Evolutionary conservation across 23 tunicate genomes (phyloP).

Genomic region (Ascidia mentula): DNA sequence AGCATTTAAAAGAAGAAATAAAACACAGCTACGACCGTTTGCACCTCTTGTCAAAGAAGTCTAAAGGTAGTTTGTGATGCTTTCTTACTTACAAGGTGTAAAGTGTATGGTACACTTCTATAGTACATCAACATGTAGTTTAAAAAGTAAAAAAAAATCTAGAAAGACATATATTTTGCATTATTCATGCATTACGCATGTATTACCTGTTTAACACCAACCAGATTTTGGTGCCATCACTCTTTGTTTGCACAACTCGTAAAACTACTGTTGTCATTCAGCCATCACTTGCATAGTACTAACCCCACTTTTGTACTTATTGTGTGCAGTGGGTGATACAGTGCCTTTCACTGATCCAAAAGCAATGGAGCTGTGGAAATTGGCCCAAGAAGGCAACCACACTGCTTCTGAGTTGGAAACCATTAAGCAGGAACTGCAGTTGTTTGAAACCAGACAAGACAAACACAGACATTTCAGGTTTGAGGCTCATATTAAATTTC

Average conservation of each 20-base stretch:
- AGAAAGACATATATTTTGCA: too few species aligned
- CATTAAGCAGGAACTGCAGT: conserved; percentile 52
- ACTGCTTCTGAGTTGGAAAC: conserved; percentile 47
- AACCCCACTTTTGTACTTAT: background rate
- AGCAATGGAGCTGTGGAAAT: conserved; percentile 49
- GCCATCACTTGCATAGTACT: background rate
- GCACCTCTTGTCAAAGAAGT: conserved; percentile 11
- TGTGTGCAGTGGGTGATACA: conserved; percentile 18
- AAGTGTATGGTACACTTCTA: too few species aligned
- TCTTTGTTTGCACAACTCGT: too few species aligned
- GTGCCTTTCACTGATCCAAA: conserved; percentile 68
- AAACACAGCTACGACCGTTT: conserved; percentile 29
- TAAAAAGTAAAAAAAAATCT: too few species aligned
- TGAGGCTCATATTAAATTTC: background rate
- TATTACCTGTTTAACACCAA: too few species aligned
- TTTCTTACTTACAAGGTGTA: too few species aligned
- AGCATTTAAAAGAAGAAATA: conserved; percentile 23
- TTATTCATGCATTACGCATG: too few species aligned
- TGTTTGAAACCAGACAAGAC: conserved; percentile 51
- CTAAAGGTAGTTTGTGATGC: background rate
- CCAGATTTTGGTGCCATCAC: too few species aligned
- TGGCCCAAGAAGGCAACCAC: conserved; percentile 41
- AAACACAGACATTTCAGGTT: conserved; percentile 68
- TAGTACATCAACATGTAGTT: too few species aligned
- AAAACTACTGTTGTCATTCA: too few species aligned